Evolutionary conservation across 2,113 vertebrate species (phyloP).

Genomic region (Charadrius vociferus): DNA sequence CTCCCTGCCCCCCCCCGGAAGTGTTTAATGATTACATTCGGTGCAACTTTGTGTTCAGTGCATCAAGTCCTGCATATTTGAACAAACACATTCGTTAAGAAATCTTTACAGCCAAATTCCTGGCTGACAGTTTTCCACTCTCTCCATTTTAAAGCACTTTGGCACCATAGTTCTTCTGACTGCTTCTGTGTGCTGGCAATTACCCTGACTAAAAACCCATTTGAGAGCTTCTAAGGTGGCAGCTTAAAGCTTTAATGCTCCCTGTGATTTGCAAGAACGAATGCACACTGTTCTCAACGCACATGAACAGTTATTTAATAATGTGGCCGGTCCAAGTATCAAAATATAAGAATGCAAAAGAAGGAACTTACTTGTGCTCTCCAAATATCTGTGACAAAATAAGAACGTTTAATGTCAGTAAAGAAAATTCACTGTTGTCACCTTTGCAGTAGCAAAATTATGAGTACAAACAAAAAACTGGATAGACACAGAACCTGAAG

Average conservation of each 20-base stretch:
- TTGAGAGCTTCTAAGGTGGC: not conserved
- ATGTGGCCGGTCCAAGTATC: not conserved
- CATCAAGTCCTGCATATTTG: not conserved
- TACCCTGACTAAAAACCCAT: conserved; percentile 38
- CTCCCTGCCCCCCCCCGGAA: not conserved
- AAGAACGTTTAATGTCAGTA: not conserved
- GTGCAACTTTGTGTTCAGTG: accelerated
- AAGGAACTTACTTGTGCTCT: not conserved
- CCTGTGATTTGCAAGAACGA: not conserved
- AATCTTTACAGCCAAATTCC: not conserved
- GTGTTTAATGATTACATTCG: not conserved
- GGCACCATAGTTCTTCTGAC: not conserved
- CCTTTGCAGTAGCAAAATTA: not conserved
- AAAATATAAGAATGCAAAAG: not conserved
- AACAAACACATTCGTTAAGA: not conserved
- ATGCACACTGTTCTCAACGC: not conserved
- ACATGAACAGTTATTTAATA: not conserved
- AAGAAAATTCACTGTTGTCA: not conserved
- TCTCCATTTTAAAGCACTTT: not conserved
- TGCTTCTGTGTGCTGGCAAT: not conserved
- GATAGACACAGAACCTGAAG: not conserved
- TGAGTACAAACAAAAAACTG: not conserved
- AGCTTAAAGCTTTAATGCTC: not conserved
- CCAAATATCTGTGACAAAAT: not conserved
- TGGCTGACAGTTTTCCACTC: not conserved